Base-by-base conservation (phyloP, 2,797 vertebrate genomes). In the Aselliscus stoliczkanus region DNA sequence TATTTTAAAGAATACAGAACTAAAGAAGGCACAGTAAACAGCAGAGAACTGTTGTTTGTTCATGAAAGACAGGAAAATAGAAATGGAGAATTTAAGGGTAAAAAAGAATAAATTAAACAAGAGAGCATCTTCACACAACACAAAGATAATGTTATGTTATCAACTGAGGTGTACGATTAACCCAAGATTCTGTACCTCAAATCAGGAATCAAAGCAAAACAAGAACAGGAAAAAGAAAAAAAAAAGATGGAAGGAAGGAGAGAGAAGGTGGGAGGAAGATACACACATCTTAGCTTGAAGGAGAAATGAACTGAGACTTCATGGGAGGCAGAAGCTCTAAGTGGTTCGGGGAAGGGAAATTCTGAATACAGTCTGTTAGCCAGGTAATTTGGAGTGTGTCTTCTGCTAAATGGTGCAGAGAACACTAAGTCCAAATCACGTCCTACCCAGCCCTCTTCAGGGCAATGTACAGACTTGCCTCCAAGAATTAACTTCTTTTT, bases 401-500 rank as follows among this genome's bases (percentile, higher is more conserved):
- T 58, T 70, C 76, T 92, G 4, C 31, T 11, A 76, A 81, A 5
- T n/a, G 50, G 21, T 50, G 62, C 73, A 6, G 56, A n/a, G 34
- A 50, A 54, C 12, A 7, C 25, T 4, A 58, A 2, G 42, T n/a
- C 27, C 69, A 39, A 10, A 54, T 15, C 6, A 6, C 2, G 4
- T 44, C 8, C 9, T 7, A 1, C 47, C 15, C 8, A 0, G 27
- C 31, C 65, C 42, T 64, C 70, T n/a, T 15, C 42, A 34, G 81
- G 18, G 1, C 37, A 0, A 4, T 1, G 15, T 4, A 18, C 62
- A 60, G 34, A 39, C 6, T 8, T 14, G n/a, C 0, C 21, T 20
- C 50, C 79, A 18, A 44, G 54, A 39, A 21, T 4, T 34, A 29
- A 52, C 34, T 70, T 42, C 13, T 47, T 62, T n/a, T 31, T 42